A percentile compares a stretch with the other conserved stretches of the same genome.
These are phyloP conservation scores for Drosophila seclusa DNA, from an alignment of 2,888 invertebrate species.

Conservation along the genomic window DNA sequence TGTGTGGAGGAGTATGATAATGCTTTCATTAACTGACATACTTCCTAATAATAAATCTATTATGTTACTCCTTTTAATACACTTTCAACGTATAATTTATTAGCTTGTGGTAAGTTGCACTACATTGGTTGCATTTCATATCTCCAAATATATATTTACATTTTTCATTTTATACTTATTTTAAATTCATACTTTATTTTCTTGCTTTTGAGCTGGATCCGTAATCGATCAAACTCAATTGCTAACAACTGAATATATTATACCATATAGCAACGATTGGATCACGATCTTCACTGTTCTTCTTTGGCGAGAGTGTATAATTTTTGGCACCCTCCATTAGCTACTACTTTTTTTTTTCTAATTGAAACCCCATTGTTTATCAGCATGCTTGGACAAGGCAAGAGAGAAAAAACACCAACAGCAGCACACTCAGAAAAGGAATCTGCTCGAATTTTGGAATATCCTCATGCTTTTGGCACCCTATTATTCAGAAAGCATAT, in stretches of 20 bases:
- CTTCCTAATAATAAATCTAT: neutral
- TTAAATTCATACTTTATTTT: neutral
- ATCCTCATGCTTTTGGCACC: neutral
- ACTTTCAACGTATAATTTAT: neutral
- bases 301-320: neutral
- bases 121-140: neutral
- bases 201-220: neutral
- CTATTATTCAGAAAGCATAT: neutral
- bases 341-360: neutral
- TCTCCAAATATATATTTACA: neutral
- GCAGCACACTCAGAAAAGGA: neutral
- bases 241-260: neutral
- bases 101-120: neutral
- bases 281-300: neutral
- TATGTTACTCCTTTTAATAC: neutral
- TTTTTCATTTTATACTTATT: neutral
- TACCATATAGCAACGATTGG: neutral
- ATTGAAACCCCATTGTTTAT: neutral
- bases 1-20: neutral
- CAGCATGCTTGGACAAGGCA: conserved; percentile 14
- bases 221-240: neutral
- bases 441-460: neutral
- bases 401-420: neutral
- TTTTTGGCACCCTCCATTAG: neutral
- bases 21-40: neutral